Conservation (phyloP, 2,888 invertebrate genomes). For the Dynastes maya region DNA sequence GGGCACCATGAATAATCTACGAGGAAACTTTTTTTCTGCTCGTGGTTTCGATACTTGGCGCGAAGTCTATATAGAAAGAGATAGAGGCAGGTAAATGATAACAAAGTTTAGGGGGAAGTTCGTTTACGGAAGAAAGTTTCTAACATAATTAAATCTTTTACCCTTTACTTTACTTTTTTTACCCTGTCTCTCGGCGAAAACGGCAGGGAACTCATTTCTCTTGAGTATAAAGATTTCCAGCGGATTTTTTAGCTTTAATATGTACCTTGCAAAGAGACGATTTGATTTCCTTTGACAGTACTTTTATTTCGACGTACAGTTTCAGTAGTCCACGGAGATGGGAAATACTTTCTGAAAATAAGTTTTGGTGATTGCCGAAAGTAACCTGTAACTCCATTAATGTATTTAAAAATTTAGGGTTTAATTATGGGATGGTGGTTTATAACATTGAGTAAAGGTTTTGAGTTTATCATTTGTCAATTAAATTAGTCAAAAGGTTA, state of each 20-base stretch:
- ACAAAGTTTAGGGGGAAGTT: slow-evolving; percentile 19
- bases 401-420: no score
- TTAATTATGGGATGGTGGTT: neutral
- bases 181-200: slow-evolving; percentile 13
- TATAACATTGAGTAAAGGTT: no score
- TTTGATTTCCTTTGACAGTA: neutral
- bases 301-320: neutral
- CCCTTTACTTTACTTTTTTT: slow-evolving; percentile 28
- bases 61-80: neutral
- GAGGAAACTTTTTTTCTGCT: neutral
- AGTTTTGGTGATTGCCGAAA: no score
- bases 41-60: neutral
- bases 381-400: no score
- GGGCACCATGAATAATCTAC: slow-evolving; percentile 23
- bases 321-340: neutral
- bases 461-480: no score
- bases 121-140: slow-evolving; percentile 26
- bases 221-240: neutral
- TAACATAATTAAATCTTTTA: slow-evolving; percentile 36
- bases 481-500: no score
- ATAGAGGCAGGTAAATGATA: neutral
- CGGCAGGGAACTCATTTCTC: neutral
- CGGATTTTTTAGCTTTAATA: neutral
- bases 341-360: no score
- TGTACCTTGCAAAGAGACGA: neutral